Evolutionary conservation across 2,888 invertebrate species (phyloP).

Genomic region (Lamellibrachia columna): DNA sequence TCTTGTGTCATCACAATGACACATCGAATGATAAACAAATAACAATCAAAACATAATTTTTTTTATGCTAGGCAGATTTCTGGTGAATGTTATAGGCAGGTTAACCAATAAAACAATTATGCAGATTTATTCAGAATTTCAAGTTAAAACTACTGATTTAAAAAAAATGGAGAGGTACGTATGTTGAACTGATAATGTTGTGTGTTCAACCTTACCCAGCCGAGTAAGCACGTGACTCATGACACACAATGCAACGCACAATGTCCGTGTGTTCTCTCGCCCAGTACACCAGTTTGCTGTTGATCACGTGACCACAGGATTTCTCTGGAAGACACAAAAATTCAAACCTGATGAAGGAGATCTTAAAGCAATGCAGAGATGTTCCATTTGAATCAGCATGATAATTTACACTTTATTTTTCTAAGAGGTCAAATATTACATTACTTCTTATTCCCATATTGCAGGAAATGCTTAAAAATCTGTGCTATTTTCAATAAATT

Average conservation of each 20-base stretch:
- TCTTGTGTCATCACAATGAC: too few relatives aligned
- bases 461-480: not conserved
- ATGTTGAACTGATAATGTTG: not conserved
- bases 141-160: too few relatives aligned
- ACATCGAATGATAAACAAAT: too few relatives aligned
- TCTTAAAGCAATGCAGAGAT: not conserved
- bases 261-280: conserved; percentile 63
- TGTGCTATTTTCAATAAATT: not conserved
- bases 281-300: conserved; percentile 50
- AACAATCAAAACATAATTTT: too few relatives aligned
- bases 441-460: not conserved
- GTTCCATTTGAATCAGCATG: not conserved
- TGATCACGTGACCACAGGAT: conserved; percentile 59
- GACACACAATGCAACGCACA: conserved; percentile 59
- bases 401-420: not conserved
- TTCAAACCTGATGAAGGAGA: not conserved
- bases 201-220: conserved; percentile 54
- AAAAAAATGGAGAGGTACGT: not conserved
- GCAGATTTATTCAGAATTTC: too few relatives aligned
- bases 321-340: conserved; percentile 46
- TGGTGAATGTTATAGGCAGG: too few relatives aligned
- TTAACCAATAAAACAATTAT: too few relatives aligned
- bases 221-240: conserved; percentile 63
- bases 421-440: not conserved
- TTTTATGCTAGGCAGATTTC: too few relatives aligned